Evolutionary conservation across 2,888 invertebrate genomes (phyloP).

Genomic region (Clivina fossor): DNA sequence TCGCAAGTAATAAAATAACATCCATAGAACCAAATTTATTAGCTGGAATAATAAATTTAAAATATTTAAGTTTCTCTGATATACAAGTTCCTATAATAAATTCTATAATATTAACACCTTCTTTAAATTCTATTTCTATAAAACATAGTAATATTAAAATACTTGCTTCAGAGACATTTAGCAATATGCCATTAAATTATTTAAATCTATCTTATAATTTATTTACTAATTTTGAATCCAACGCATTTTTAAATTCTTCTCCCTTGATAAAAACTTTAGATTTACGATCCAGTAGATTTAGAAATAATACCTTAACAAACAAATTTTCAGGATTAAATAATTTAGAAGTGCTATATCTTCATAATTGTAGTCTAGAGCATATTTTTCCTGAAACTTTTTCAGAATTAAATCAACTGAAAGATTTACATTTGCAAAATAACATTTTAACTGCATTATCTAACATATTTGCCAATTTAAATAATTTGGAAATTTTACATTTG

Average conservation of each 20-base stretch:
- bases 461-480: constrained; percentile 4
- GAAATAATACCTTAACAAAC: constrained; percentile 12
- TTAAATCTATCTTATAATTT: constrained; percentile 21
- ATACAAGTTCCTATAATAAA: constrained; percentile 12
- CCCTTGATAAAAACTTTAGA: constrained; percentile 1
- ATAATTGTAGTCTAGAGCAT: constrained; percentile 13
- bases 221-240: constrained; percentile 6
- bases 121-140: constrained; percentile 3
- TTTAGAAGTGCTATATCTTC: constrained; percentile 9
- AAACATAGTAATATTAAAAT: constrained; percentile 15
- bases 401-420: neutral
- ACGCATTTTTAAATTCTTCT: constrained; percentile 7
- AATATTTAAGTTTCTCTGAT: constrained; percentile 6
- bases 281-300: constrained; percentile 17
- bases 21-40: constrained; percentile 12
- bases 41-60: constrained; percentile 11
- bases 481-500: constrained; percentile 12
- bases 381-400: neutral
- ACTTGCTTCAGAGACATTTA: constrained; percentile 12
- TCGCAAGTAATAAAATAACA: constrained; percentile 9
- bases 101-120: constrained; percentile 9
- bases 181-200: constrained; percentile 5
- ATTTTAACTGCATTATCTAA: constrained; percentile 4
- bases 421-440: constrained; percentile 18
- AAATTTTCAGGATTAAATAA: constrained; percentile 14